Base-by-base conservation (phyloP, 2,113 vertebrate genomes). In the Echinops telfairi region DNA sequence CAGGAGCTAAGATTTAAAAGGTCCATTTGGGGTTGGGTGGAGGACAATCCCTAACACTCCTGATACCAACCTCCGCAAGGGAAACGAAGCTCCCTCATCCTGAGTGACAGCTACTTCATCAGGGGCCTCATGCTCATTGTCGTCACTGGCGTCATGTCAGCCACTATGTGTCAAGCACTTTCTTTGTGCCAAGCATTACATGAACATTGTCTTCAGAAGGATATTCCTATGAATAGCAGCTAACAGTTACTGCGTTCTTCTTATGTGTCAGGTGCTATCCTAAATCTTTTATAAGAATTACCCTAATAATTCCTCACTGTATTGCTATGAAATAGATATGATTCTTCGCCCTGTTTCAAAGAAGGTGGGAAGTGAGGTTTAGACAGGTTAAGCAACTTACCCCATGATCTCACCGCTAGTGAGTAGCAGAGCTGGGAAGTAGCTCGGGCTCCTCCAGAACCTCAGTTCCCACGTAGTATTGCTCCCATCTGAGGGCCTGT, bases 191-290 rank as follows among this genome's bases (percentile, higher is more conserved):
- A 91, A 80, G n/a, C 20, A 47, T 29, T 78, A 33, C 10, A 25
- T 25, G 79, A 71, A 96, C 88, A 92, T 80, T 47, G 15, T 83
- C 85, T 95, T 83, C 88, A 77, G 75, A 93, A 87, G 81, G 53
- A 80, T 66, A 89, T 16, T 29, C 64, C 47, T 90, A 68, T 33
- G 82, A 88, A 90, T 57, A 47, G 14, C 38, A 62, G 4, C 86
- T 84, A 70, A 47, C 60, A 89, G 60, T 94, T 87, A 53, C 1
- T 89, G 64, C 86, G 79, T 89, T 89, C 53, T 77, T 58, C 14
- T 71, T 89, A 57, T 91, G 66, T 90, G 23, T 68, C 47, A 82
- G 25, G 20, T 19, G 83, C 20, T 79, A 12, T 58, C 60, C 80
- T 88, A 83, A 93, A 40, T 20, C n/a, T 93, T 43, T 88, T 88